Evolutionary conservation across 1,140 invertebrate genomes (phyloP).

Genomic region (Pissodes strobi): DNA sequence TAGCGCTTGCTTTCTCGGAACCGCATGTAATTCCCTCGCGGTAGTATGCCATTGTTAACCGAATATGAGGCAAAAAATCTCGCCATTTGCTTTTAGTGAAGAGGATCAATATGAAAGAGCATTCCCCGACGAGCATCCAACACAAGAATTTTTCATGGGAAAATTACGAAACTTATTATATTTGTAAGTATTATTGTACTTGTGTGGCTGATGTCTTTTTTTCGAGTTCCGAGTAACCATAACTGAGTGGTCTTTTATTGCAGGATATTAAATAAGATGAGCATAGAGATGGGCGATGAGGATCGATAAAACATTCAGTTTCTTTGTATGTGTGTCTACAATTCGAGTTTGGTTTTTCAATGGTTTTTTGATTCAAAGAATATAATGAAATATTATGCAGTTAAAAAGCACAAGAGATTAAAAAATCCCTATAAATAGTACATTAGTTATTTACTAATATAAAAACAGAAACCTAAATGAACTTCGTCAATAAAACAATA

Average conservation of each 20-base stretch:
- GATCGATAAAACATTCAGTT: too few species aligned
- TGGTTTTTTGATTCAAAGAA: too few species aligned
- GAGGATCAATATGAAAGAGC: slow-evolving; percentile 27
- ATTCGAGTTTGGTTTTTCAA: too few species aligned
- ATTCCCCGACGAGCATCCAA: slow-evolving; percentile 14
- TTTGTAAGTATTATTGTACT: slow-evolving; percentile 27
- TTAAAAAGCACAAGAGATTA: too few species aligned
- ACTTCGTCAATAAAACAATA: too few species aligned
- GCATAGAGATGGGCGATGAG: slow-evolving; percentile 10
- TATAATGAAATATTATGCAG: too few species aligned
- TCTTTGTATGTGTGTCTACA: too few species aligned
- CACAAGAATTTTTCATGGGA: slow-evolving; percentile 27
- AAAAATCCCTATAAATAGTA: too few species aligned
- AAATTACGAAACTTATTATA: slow-evolving; percentile 29
- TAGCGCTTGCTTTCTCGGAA: not conserved
- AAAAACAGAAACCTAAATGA: too few species aligned
- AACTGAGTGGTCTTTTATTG: slow-evolving; percentile 14
- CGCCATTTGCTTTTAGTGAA: slow-evolving; percentile 9
- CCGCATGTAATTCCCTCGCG: not conserved
- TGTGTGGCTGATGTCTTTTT: slow-evolving; percentile 25
- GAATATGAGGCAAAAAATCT: slow-evolving; percentile 2
- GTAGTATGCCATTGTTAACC: slow-evolving; percentile 11
- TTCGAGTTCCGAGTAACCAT: slow-evolving; percentile 10
- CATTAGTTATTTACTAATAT: too few species aligned
- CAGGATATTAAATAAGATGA: not conserved